Base-by-base conservation (phyloP, 2,113 vertebrate genomes). In the Mormoops blainvillei region DNA sequence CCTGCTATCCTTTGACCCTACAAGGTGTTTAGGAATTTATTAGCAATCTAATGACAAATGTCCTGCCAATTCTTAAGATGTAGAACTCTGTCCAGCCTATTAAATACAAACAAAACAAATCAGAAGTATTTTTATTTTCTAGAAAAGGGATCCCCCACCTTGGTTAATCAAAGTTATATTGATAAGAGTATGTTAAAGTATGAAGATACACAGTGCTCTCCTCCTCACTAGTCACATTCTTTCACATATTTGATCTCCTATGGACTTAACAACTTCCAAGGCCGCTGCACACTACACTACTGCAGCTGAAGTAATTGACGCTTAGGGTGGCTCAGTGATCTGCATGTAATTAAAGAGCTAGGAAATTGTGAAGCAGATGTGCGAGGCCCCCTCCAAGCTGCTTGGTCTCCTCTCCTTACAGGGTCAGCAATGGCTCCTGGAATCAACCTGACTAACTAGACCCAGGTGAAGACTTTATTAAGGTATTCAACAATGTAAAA, bases 61-160 rank as follows among this genome's bases (percentile, higher is more conserved):
- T 6, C 2, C 12, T 82, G n/a, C 22, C 52, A 87, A 54, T 70
- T 76, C 26, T 71, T 94, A 89, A 77, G 12, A 48, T 61, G 12
- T 16, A 31, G 11, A 81, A 1, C 22, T 76, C 31, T 77, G 20
- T 28, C 15, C 15, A 36, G 7, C 41, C 1, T 38, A 52, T 4
- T 48, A 65, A 84, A 86, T 24, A 84, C 38, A 93, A 71, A 65
- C 31, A 50, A 84, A 76, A 65, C 24, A 3, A 67, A 45, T 74
- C 2, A 20, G 74, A 76, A 70, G 11, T 33, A 8, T 80, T 63
- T 63, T 11, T 11, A 26, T 31, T 63, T 6, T 11, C 12, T 5
- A 63, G 73, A 50, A 41, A 93, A 48, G n/a, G 14, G 1, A 8
- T n/a, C 70, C 74, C 65, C 36, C 4, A 56, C 12, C 4, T 33